A percentile compares a stretch with the other conserved stretches of the same genome.
Conservation (phyloP, 1,140 invertebrate genomes). For the Brevipalpus yothersi region DNA sequence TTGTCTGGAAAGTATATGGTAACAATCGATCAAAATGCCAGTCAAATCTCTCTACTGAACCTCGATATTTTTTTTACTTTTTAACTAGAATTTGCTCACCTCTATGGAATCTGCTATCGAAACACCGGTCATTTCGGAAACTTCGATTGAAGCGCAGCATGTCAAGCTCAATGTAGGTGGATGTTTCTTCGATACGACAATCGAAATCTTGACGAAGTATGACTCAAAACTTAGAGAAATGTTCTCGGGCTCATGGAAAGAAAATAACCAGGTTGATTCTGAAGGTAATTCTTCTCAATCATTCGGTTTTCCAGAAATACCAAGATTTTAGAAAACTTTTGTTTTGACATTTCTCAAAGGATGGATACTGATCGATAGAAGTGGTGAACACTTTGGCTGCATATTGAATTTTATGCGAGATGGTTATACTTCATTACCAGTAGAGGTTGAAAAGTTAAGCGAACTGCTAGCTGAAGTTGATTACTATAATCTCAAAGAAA, state of each 20-base stretch:
- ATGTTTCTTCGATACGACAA: constrained; percentile 69
- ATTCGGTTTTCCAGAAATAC: no score
- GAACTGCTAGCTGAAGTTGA: constrained; percentile 65
- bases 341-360: constrained; percentile 44
- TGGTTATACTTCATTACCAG: constrained; percentile 70
- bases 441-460: constrained; percentile 47
- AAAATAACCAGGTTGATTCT: no score
- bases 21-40: no score
- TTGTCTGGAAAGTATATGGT: no score
- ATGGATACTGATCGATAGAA: constrained; percentile 91
- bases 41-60: no score
- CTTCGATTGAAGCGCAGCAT: constrained; percentile 39
- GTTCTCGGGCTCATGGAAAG: no score
- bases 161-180: constrained; percentile 90
- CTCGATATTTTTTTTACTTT: no score
- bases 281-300: no score
- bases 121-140: no score
- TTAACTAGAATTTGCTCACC: no score
- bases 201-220: constrained; percentile 83
- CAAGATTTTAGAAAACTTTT: no score
- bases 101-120: no score
- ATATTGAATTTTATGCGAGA: constrained; percentile 87
- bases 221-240: constrained; percentile 28
- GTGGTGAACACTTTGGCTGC: constrained; percentile 93
- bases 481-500: constrained; percentile 70